Base-by-base conservation (phyloP, 30 jellyfish, hydroid and myxozoan species). In the Hydractinia symbiolongicarpus region DNA sequence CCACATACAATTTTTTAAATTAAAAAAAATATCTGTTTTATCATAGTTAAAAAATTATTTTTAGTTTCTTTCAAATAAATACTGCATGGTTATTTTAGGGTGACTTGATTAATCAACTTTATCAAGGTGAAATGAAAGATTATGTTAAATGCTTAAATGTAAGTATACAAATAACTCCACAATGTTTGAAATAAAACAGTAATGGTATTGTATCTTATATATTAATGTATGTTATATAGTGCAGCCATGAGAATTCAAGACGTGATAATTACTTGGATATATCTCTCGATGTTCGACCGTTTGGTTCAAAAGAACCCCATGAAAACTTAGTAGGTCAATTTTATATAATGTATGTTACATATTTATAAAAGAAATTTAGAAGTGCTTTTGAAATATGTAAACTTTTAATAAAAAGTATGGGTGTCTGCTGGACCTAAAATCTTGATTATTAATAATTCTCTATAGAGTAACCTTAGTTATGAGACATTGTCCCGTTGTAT, bases 101-200 rank as follows among this genome's bases (percentile, higher is more conserved):
- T 7, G 81, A 90, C 64, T 72, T 90, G 14, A 90, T 90, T 67
- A 90, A 90, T 70, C 95, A 90, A 55, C 85, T 90, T n/a, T 90
- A 90, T 76, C 97, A 90, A 81, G 97, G 97, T 60, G 91, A 90
- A 80, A 79, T 90, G 94, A 86, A 90, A 70, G 97, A 90, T 67
- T 90, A 90, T 75, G 97, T 90, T 19, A 90, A 82, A 67, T 90
- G 97, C 54, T 75, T 85, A 73, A 82, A 90, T 76, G 97, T 90
- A 76, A 50, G 72, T 77, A 10, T 16, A 9, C 66, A 16, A 60
- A 44, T 66, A 30, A 30, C 44, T 70, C 44, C 8, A 30, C 30
- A 19, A 20, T 78, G 83, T 16, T 9, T 53, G 61, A 44, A 61
- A 8, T 56, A n/a, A 13, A 58, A 9, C n/a, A 10, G 55, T 49